A percentile compares a stretch with the other conserved stretches of the same genome.
phyloP scores from a whole-genome alignment of 2,797 vertebrate genomes.

The Coluber constrictor region DNA sequence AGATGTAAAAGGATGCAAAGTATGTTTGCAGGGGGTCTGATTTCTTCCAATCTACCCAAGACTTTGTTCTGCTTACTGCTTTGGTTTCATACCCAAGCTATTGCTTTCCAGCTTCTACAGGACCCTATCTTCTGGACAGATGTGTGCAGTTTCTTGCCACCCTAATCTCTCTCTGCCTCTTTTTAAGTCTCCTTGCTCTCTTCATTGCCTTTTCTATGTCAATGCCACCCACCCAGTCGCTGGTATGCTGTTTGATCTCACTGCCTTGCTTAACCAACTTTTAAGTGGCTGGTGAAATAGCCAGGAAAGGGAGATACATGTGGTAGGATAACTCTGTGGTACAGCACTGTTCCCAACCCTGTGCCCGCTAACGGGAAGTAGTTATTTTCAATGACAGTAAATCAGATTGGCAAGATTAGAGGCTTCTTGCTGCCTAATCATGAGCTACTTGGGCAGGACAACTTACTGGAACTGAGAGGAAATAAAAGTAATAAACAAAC shows the following conservation, averaged over 20 bases:
- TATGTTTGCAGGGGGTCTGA: neutral
- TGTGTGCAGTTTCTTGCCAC: neutral
- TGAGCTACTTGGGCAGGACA: conserved; percentile 68
- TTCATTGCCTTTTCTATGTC: neutral
- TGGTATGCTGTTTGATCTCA: neutral
- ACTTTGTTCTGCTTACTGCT: neutral
- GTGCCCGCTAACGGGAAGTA: conserved; percentile 69
- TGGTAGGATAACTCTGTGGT: conserved; percentile 33
- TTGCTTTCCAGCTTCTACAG: neutral
- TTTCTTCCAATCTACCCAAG: neutral
- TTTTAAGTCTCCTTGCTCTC: neutral
- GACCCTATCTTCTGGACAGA: neutral
- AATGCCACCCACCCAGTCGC: neutral
- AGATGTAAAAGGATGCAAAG: neutral
- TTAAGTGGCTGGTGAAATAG: conserved; percentile 58
- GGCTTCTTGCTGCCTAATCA: conserved; percentile 69
- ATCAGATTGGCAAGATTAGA: conserved; percentile 73
- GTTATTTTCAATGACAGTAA: conserved; percentile 69
- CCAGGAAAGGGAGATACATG: conserved; percentile 42
- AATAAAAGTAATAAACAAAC: conserved; percentile 71
- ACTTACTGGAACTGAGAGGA: conserved; percentile 76
- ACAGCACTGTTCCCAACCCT: conserved; percentile 56
- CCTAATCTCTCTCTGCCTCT: neutral
- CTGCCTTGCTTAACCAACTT: neutral
- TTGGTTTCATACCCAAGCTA: neutral